A percentile compares a stretch with the other conserved stretches of the same genome.
phyloP scores from a whole-genome alignment of 2,888 invertebrate species.

The Dascillus cervinus region DNA sequence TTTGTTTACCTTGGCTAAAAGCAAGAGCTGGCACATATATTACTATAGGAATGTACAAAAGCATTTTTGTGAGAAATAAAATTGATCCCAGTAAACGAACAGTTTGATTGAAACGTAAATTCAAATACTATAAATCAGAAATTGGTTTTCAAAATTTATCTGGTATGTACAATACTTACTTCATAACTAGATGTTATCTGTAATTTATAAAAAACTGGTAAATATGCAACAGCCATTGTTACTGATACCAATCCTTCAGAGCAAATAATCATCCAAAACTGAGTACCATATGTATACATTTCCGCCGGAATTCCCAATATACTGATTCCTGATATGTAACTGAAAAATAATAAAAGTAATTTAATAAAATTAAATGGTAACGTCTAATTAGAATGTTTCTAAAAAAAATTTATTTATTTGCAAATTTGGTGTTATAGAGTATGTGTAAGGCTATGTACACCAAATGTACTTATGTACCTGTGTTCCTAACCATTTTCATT shows the following conservation, averaged over 20 bases:
- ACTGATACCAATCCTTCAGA: slow-evolving; percentile 60
- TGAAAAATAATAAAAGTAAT: slow-evolving; percentile 38
- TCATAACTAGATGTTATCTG: slow-evolving; percentile 70
- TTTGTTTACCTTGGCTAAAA: slow-evolving; percentile 62
- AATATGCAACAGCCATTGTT: slow-evolving; percentile 53
- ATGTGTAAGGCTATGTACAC: no score
- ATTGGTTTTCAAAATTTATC: slow-evolving; percentile 7
- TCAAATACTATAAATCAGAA: slow-evolving; percentile 54
- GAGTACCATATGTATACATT: slow-evolving; percentile 69
- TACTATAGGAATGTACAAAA: slow-evolving; percentile 74
- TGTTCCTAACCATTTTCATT: no score
- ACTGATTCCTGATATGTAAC: slow-evolving; percentile 69
- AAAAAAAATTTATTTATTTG: not conserved
- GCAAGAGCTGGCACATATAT: slow-evolving; percentile 84
- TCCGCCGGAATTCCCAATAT: slow-evolving; percentile 66
- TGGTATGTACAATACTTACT: slow-evolving; percentile 40
- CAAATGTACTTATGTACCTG: no score
- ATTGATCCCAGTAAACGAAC: slow-evolving; percentile 60
- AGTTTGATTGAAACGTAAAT: slow-evolving; percentile 58
- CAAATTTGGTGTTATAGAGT: not conserved
- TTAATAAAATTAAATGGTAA: not conserved
- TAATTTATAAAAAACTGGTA: slow-evolving; percentile 67
- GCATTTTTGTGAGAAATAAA: slow-evolving; percentile 65
- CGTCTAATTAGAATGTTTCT: no score
- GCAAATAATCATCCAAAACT: slow-evolving; percentile 58